These are phyloP conservation scores for Elachura formosa DNA, from an alignment of 2,113 vertebrate species.

Conservation along the genomic window DNA sequence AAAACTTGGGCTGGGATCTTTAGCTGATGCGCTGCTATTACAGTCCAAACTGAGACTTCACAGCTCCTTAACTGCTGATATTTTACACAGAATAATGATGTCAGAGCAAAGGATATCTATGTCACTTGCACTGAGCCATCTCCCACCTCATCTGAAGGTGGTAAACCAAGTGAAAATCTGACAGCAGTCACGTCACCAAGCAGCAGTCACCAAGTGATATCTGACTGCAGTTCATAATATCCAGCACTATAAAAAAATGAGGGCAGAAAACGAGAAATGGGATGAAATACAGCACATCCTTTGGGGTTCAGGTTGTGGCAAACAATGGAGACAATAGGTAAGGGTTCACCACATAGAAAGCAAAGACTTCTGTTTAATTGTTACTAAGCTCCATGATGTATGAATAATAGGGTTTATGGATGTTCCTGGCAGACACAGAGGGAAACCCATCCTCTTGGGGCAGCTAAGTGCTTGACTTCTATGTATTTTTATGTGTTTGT, in stretches of 20 bases:
- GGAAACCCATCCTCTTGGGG: conserved; percentile 19
- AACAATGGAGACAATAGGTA: background rate
- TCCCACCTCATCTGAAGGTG: background rate
- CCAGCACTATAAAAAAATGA: background rate
- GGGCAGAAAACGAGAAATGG: background rate
- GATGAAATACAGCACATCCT: background rate
- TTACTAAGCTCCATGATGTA: background rate
- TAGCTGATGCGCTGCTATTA: background rate
- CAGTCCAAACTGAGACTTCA: background rate
- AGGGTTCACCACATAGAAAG: background rate
- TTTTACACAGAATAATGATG: background rate
- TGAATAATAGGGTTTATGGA: conserved; percentile 32
- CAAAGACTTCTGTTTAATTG: background rate
- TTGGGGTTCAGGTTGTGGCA: background rate
- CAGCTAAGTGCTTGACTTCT: conserved; percentile 57
- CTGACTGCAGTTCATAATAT: background rate
- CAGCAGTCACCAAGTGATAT: no score
- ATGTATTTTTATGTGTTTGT: conserved; percentile 50
- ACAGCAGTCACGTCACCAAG: no score
- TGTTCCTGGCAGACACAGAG: conserved; percentile 29
- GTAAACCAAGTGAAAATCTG: background rate
- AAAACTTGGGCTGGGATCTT: background rate
- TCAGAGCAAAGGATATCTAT: background rate
- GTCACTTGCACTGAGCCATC: background rate
- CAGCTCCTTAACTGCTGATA: background rate